Evolutionary conservation across 2,888 invertebrate species (phyloP).

Genomic region (Lysandra bellargus): DNA sequence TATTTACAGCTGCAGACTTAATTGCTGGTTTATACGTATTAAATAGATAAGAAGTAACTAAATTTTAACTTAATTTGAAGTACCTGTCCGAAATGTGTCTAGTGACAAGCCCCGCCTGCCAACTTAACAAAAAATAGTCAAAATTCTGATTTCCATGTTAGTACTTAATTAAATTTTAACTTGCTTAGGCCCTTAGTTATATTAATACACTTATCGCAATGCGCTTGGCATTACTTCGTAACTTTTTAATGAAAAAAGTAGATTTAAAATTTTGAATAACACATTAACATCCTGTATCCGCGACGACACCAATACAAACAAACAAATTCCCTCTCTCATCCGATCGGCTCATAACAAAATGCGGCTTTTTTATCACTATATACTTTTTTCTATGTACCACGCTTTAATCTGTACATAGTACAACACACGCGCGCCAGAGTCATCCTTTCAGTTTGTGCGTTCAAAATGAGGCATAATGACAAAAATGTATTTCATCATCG

Average conservation of each 20-base stretch:
- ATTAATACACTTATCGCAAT: no score
- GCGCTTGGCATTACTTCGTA: no score
- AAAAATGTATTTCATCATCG: constrained; percentile 27
- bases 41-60: no score
- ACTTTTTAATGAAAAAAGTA: constrained; percentile 39
- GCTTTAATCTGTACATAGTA: constrained; percentile 58
- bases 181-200: no score
- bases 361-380: constrained; percentile 78
- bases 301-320: constrained; percentile 55
- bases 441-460: constrained; percentile 42
- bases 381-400: constrained; percentile 76
- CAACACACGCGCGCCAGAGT: constrained; percentile 41
- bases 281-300: constrained; percentile 57
- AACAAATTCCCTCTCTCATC: constrained; percentile 57
- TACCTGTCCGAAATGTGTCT: no score
- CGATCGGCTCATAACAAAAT: constrained; percentile 79
- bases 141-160: no score
- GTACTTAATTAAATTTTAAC: no score
- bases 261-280: constrained; percentile 40
- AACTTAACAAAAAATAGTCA: no score
- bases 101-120: no score
- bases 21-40: no score
- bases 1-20: no score
- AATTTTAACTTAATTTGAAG: no score
- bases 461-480: constrained; percentile 25